Evolutionary conservation across 2,888 invertebrate genomes (phyloP).

Genomic region (Acleris sparsana): DNA sequence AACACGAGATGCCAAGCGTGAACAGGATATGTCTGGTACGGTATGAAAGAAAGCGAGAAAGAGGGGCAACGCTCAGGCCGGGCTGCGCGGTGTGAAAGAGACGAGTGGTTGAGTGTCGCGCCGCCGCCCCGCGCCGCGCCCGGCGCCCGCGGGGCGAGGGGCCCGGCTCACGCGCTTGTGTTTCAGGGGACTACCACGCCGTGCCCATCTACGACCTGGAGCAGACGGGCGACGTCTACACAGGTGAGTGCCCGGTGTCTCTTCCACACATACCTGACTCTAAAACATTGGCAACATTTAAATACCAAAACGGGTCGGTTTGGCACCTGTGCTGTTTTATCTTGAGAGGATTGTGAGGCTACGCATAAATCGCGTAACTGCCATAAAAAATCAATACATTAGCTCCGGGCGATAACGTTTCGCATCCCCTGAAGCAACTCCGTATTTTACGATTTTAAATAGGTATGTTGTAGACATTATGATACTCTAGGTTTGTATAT

Average conservation of each 20-base stretch:
- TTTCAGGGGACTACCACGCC: slow-evolving; percentile 81
- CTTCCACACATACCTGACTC: too few relatives aligned
- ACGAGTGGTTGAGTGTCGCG: slow-evolving; percentile 40
- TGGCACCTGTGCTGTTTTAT: too few relatives aligned
- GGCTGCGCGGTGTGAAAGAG: slow-evolving; percentile 36
- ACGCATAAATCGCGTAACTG: too few relatives aligned
- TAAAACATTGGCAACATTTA: too few relatives aligned
- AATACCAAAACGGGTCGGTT: too few relatives aligned
- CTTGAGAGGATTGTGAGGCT: too few relatives aligned
- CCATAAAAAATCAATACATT: too few relatives aligned
- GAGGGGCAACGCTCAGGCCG: slow-evolving; percentile 10
- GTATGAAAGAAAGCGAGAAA: slow-evolving; percentile 2
- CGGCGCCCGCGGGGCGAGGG: slow-evolving; percentile 39
- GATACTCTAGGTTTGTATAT: too few relatives aligned
- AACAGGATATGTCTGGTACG: neutral
- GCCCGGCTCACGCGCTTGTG: slow-evolving; percentile 41
- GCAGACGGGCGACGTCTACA: slow-evolving; percentile 93
- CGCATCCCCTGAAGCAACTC: too few relatives aligned
- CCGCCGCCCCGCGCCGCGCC: slow-evolving; percentile 21
- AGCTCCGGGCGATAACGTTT: too few relatives aligned
- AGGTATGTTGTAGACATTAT: too few relatives aligned
- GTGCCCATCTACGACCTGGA: slow-evolving; percentile 92
- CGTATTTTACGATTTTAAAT: too few relatives aligned
- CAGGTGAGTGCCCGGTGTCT: slow-evolving; percentile 80
- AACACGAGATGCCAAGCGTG: neutral